Evolutionary conservation across 1,140 invertebrate species (phyloP).

Genomic region (Leucophenga varia): DNA sequence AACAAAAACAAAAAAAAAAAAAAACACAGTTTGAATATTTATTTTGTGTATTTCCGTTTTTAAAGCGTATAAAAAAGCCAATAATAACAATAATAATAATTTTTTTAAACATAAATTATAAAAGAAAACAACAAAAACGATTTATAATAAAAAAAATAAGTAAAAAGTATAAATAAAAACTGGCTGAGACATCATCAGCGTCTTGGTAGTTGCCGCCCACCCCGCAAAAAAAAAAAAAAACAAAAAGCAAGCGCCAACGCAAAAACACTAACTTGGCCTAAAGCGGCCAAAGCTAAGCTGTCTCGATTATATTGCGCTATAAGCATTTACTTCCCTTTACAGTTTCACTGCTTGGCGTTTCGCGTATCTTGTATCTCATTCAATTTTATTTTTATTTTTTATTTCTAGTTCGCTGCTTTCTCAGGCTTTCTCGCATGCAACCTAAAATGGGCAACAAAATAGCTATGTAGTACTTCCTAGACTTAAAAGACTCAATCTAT

Average conservation of each 20-base stretch:
- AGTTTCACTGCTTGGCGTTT: constrained; percentile 15
- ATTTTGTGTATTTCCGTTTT: constrained; percentile 48
- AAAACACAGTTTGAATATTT: too few species aligned
- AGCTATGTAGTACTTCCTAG: constrained; percentile 35
- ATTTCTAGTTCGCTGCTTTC: constrained; percentile 25
- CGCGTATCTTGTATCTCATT: too few species aligned
- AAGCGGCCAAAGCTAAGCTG: constrained; percentile 18
- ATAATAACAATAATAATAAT: constrained; percentile 51
- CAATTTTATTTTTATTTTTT: too few species aligned
- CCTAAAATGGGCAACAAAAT: constrained; percentile 35
- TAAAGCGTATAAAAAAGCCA: constrained; percentile 24
- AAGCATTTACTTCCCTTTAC: too few species aligned
- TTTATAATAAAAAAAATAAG: too few species aligned
- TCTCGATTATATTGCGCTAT: constrained; percentile 2
- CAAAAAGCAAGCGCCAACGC: constrained; percentile 25
- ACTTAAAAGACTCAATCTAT: too few species aligned
- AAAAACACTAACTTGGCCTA: constrained; percentile 26
- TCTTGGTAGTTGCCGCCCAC: too few species aligned
- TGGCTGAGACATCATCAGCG: neutral
- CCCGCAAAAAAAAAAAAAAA: too few species aligned
- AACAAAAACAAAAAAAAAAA: too few species aligned
- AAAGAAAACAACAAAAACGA: constrained; percentile 50
- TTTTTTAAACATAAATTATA: constrained; percentile 53
- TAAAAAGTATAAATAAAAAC: constrained; percentile 7
- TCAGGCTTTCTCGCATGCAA: constrained; percentile 39